Base-by-base conservation (phyloP, 2,113 vertebrate genomes). In the Sarotherodon lohbergeri region DNA sequence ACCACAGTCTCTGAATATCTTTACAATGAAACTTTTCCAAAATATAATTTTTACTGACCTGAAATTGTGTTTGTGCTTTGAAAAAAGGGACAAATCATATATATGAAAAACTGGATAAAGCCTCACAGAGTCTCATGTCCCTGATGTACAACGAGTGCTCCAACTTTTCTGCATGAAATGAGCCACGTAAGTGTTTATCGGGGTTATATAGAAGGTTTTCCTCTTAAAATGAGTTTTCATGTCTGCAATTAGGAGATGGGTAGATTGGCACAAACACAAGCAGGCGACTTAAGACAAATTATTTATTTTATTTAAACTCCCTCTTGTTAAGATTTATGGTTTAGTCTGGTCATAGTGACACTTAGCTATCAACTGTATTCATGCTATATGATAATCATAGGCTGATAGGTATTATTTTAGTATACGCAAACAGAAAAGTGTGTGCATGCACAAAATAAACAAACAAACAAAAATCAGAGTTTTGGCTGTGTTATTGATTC, bases 361-460 rank as follows among this genome's bases (percentile, higher is more conserved):
- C 41, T 5, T 76, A 16, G 39, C 39, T 43, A 24, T 46, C 22
- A 27, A 43, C 22, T 41, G 7, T 1, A 73, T 73, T 1, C 41
- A 2, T 73, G 66, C 39, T 27, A 3, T 29, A 7, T 76, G 41
- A 5, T 29, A 46, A 73, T 73, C 13, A 0, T 0, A 48, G 41
- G 24, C 8, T 48, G 14, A 27, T 29, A 76, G 43, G 24, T 29
- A 0, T 27, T 29, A 48, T 29, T 48, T 11, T 48, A 48, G 43
- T 29, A 19, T 29, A 76, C 3, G 0, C 16, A 76, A 48, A 76
- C 9, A 73, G 14, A 48, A 73, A 46, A 0, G 1, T 48, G n/a
- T 29, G 43, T 29, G 43, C 71, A 48, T 27, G 14, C 22, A 73
- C 22, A 1, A 9, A 48, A 76, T 7, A 39, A 66, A 66, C 19